These are phyloP conservation scores for Xanthorhoe spadicearia DNA, from an alignment of 2,888 invertebrate species.

Conservation along the genomic window DNA sequence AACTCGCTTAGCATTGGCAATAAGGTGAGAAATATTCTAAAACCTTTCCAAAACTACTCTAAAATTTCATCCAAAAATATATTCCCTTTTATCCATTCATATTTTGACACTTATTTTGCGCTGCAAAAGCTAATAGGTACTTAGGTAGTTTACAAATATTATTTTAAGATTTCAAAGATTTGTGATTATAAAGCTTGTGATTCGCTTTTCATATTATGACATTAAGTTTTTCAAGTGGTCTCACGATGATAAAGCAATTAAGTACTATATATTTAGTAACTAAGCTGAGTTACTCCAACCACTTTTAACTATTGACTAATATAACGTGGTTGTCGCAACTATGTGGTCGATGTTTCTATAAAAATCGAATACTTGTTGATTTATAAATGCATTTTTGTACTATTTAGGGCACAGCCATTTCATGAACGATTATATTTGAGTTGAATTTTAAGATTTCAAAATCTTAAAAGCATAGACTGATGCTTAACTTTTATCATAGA, in stretches of 20 bases:
- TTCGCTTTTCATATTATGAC: no score
- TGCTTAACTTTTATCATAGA: no score
- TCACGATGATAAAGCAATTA: constrained; percentile 14
- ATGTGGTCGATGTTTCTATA: constrained; percentile 30
- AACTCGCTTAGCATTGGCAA: not conserved
- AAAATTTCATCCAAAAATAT: constrained; percentile 12
- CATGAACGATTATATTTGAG: no score
- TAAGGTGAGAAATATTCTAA: not conserved
- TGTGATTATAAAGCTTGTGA: no score
- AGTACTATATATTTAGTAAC: constrained; percentile 1
- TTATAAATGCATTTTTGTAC: constrained; percentile 1
- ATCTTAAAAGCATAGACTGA: no score
- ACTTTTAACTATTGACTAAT: constrained; percentile 11
- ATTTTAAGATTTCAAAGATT: no score
- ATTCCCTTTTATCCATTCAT: not conserved
- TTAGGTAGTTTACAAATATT: no score
- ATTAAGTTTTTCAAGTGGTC: not conserved
- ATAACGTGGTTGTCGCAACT: constrained; percentile 6
- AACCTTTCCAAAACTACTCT: not conserved
- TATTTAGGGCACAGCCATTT: not conserved
- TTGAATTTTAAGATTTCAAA: no score
- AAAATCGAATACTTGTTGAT: not conserved
- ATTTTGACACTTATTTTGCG: constrained; percentile 2
- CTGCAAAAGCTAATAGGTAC: not conserved
- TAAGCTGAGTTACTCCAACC: constrained; percentile 19